Evolutionary conservation across 2,797 vertebrate genomes (phyloP), one percentile per base, ranked within the genome.

Genomic region (Crossoptilon crossoptilon): DNA sequence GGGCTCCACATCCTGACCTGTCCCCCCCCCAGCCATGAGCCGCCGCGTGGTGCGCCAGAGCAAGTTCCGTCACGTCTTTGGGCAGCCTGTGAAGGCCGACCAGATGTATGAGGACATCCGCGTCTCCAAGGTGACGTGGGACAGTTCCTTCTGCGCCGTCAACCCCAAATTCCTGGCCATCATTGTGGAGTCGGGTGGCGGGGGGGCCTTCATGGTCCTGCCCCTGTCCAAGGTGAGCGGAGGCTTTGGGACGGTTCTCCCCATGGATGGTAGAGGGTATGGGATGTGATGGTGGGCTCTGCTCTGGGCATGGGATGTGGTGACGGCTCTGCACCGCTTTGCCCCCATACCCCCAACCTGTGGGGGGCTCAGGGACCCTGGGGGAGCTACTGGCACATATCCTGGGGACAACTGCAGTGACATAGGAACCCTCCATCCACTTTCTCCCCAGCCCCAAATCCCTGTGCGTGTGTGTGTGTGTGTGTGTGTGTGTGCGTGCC

Each of bases 111-210:
- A 99, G 96, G 99, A 99, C 97, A 99, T 99, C 93, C 98, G 99
- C 0, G 99, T 99, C 68, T 99, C 99, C 97, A 99, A 99, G 97
- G 98, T 99, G 97, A 99, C 99, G 0, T 99, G 99, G 98, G 99
- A 99, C 98, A 99, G 99, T 96, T 99, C 99, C 63, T 99, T 99
- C 98, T 99, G 99, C 15, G 98, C 99, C 1, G 98, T 99, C 97
- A 99, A 99, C 97, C 99, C 99, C 91, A 99, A 99, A 96, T 99
- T 99, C 90, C 88, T 99, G 97, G 99, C 99, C 68, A 99, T 99
- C 97, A 99, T 99, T 9, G 98, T 99, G 87, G 99, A 99, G 94
- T 98, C 99, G 0, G 99, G 99, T 1, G 99, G 99, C 0, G 99
- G 99, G 7, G 99, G 99, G 14, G 98, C 99, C 16, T 99, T 99